Percentiles rank a stretch among this genome's conserved stretches.
Evolutionary conservation across 30 jellyfish, hydroid and myxozoan genomes (phyloP).

Genomic region (Aurelia sp.): DNA sequence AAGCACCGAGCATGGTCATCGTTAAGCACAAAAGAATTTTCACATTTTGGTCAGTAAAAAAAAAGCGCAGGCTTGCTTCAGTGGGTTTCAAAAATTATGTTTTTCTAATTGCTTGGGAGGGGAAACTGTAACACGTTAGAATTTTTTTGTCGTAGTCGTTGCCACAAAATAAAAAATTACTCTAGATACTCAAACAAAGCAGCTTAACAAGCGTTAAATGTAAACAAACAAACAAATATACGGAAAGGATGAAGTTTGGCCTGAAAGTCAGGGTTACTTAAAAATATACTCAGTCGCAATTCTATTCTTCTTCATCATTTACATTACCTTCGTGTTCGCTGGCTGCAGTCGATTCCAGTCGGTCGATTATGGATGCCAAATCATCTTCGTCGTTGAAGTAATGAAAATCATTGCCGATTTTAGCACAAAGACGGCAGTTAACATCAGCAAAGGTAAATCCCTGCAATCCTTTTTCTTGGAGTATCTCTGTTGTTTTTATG

Average conservation of each 20-base stretch:
- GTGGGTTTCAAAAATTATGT: not conserved
- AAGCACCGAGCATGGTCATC: slow-evolving; percentile 7
- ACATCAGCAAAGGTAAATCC: too few relatives aligned
- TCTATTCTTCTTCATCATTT: slow-evolving; percentile 20
- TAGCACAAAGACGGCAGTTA: too few relatives aligned
- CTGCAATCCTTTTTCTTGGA: too few relatives aligned
- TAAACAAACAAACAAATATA: not conserved
- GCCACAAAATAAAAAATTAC: not conserved
- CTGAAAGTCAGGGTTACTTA: slow-evolving; percentile 20
- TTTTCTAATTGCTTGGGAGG: not conserved
- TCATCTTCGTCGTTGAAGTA: too few relatives aligned
- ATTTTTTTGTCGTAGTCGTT: not conserved
- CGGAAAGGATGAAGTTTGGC: slow-evolving; percentile 13
- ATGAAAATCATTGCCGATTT: too few relatives aligned
- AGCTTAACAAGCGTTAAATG: slow-evolving; percentile 8
- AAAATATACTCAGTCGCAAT: not conserved
- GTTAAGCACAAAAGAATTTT: not conserved
- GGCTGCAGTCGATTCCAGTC: slow-evolving; percentile 16
- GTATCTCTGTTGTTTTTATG: too few relatives aligned
- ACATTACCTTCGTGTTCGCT: slow-evolving; percentile 33
- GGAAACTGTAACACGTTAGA: not conserved
- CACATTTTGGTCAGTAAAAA: slow-evolving; percentile 11
- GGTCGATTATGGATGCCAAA: too few relatives aligned
- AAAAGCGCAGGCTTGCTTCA: slow-evolving; percentile 27
- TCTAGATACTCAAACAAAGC: slow-evolving; percentile 15